Percentiles rank a stretch among this genome's conserved stretches.
These are phyloP conservation scores for Myoxocephalus aenaeus DNA, from an alignment of 2,797 vertebrate species.

Conservation along the genomic window DNA sequence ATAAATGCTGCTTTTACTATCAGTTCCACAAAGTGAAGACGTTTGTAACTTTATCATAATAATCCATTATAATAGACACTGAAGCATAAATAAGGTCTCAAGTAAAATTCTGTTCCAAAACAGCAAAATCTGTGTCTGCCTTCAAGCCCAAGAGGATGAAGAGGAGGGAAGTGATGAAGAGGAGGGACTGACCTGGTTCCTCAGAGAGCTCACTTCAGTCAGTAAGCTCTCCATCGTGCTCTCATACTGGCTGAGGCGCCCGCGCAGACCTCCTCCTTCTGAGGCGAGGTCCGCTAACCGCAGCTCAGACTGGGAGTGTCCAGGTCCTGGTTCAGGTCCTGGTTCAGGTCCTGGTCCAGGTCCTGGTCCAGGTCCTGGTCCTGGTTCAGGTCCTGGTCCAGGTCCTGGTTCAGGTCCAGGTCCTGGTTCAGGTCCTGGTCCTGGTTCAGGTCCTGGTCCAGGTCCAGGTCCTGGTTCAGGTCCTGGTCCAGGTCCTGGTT, in stretches of 20 bases:
- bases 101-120: background rate
- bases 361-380: conserved; percentile 19
- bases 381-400: conserved; percentile 60
- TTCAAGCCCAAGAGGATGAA: background rate
- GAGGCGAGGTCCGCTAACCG: conserved; percentile 89
- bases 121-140: too few relatives aligned
- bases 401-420: conserved; percentile 62
- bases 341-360: too few relatives aligned
- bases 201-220: conserved; percentile 89
- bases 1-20: too few relatives aligned
- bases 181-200: conserved; percentile 85
- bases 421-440: conserved; percentile 18
- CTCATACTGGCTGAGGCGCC: conserved; percentile 88
- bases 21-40: too few relatives aligned
- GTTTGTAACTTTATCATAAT: too few relatives aligned
- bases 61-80: too few relatives aligned
- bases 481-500: too few relatives aligned
- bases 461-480: conserved; percentile 77
- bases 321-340: conserved; percentile 68
- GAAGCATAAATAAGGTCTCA: background rate
- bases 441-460: conserved; percentile 10
- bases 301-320: conserved; percentile 83
- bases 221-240: conserved; percentile 91
- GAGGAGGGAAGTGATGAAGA: background rate
- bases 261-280: conserved; percentile 85